phyloP scores from a whole-genome alignment of 2,888 invertebrate species.

The Drosophila fungiperda region DNA sequence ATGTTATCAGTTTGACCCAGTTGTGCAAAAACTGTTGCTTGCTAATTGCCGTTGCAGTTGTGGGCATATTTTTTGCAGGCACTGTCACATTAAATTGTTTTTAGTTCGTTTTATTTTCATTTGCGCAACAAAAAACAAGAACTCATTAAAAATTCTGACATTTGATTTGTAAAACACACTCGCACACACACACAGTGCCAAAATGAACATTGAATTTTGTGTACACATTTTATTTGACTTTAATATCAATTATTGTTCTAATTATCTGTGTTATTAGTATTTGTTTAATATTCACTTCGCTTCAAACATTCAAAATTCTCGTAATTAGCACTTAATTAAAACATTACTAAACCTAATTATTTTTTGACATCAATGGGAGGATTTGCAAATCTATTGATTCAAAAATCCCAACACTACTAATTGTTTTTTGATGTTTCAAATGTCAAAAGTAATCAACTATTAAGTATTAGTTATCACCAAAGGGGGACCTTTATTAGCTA shows the following conservation, averaged over 20 bases:
- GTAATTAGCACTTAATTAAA: slow-evolving; percentile 3
- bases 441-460: background rate
- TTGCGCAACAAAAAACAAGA: no score
- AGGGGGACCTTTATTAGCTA: no score
- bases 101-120: background rate
- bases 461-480: background rate
- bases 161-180: background rate
- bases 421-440: background rate
- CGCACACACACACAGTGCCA: background rate
- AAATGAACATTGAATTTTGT: background rate
- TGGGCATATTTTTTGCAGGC: slow-evolving; percentile 1
- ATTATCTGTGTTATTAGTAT: background rate
- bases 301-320: background rate
- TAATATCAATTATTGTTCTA: background rate
- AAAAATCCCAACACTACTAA: background rate
- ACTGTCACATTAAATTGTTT: slow-evolving; percentile 3
- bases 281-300: background rate
- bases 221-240: background rate
- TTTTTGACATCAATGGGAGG: background rate
- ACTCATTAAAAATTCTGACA: slow-evolving; percentile 4
- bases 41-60: slow-evolving; percentile 5
- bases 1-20: background rate
- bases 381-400: background rate
- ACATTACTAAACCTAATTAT: background rate
- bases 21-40: slow-evolving; percentile 12